Evolutionary conservation across 2,113 vertebrate species (phyloP).

Genomic region (Lynx canadensis): DNA sequence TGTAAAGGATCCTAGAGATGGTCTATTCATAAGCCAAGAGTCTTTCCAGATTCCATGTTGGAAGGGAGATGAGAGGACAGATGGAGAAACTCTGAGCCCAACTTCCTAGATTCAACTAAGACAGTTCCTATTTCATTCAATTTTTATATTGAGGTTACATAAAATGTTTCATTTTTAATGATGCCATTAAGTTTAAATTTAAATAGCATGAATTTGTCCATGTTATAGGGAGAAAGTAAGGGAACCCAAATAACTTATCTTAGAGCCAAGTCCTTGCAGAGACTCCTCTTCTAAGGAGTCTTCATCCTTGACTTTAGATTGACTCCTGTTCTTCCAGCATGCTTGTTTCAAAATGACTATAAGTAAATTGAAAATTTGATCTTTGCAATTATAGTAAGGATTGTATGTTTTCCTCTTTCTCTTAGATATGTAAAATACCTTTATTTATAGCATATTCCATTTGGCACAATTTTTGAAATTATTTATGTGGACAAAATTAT

Average conservation of each 20-base stretch:
- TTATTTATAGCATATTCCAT: not conserved
- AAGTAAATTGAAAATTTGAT: not conserved
- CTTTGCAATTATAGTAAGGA: not conserved
- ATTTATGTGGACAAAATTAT: not conserved
- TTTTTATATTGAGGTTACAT: not conserved
- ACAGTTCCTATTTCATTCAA: not conserved
- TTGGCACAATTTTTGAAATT: not conserved
- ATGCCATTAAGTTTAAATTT: not conserved
- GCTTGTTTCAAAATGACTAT: not conserved
- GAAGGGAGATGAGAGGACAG: not conserved
- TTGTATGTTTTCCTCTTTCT: not conserved
- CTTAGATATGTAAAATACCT: not conserved
- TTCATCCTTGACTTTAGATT: not conserved
- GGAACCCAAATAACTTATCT: not conserved
- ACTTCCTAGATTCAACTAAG: not conserved
- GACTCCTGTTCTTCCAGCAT: not conserved
- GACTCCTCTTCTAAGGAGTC: not conserved
- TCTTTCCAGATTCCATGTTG: not conserved
- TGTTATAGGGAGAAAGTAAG: not conserved
- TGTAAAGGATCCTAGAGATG: not conserved
- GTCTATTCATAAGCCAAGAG: not conserved
- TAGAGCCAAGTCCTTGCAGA: not conserved
- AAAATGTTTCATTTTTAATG: not conserved
- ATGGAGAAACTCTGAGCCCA: not conserved
- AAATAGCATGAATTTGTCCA: not conserved